Evolutionary conservation across 2,888 invertebrate species (phyloP).

Genomic region (Pammene fasciana): DNA sequence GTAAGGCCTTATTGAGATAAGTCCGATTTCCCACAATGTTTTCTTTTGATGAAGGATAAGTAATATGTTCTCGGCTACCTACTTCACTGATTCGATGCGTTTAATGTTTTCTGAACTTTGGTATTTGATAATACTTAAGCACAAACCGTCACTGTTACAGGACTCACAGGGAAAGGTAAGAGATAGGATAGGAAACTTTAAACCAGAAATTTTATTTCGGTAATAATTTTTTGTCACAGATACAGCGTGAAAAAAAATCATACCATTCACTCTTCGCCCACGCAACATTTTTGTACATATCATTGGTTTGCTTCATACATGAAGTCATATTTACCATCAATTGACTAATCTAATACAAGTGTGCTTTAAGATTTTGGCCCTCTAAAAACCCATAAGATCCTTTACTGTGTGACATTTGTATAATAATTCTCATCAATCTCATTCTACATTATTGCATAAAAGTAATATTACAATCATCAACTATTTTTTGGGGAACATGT

Average conservation of each 20-base stretch:
- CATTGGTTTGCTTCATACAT: constrained; percentile 8
- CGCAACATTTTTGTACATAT: not conserved
- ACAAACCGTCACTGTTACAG: constrained; percentile 9
- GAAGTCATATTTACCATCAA: not conserved
- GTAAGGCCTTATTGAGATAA: too few relatives aligned
- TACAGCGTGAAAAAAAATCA: not conserved
- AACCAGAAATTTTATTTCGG: not conserved
- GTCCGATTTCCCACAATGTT: too few relatives aligned
- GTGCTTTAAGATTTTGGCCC: not conserved
- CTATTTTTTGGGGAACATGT: not conserved
- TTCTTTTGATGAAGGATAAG: too few relatives aligned
- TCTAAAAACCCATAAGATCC: not conserved
- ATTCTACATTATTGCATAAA: not conserved
- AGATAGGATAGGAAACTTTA: not conserved
- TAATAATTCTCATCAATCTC: not conserved
- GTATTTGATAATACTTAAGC: not conserved
- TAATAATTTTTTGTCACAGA: too few relatives aligned
- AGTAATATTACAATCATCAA: not conserved
- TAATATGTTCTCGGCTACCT: too few relatives aligned
- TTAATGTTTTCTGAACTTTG: too few relatives aligned
- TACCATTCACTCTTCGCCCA: not conserved
- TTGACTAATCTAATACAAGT: not conserved
- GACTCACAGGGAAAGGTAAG: constrained; percentile 13
- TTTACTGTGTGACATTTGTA: not conserved
- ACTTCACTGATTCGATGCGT: too few relatives aligned